These are phyloP conservation scores for Laothoe populi DNA, from an alignment of 2,888 invertebrate genomes.

Conservation along the genomic window DNA sequence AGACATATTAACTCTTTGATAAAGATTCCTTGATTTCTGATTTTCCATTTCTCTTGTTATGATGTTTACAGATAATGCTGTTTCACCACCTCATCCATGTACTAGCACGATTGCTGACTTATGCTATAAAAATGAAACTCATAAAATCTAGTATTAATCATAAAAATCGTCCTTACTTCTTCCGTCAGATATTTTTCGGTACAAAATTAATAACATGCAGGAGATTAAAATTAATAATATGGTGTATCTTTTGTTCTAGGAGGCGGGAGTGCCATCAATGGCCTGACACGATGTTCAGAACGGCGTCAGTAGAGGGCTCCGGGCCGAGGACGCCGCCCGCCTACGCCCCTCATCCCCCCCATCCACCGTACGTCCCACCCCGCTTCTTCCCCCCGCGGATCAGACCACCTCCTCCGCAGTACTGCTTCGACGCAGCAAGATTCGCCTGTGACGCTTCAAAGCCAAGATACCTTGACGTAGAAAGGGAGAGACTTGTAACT, in stretches of 20 bases:
- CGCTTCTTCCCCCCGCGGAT: conserved; percentile 78
- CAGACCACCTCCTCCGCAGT: conserved; percentile 78
- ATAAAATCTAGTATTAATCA: too few relatives aligned
- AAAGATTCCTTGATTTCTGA: too few relatives aligned
- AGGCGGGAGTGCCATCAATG: conserved; percentile 67
- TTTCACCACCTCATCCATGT: too few relatives aligned
- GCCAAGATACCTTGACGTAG: conserved; percentile 78
- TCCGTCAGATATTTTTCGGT: background rate
- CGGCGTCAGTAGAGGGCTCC: conserved; percentile 82
- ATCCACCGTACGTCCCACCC: conserved; percentile 75
- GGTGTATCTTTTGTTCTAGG: conserved; percentile 56
- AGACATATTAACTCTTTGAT: too few relatives aligned
- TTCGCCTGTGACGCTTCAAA: conserved; percentile 82
- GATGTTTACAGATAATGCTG: too few relatives aligned
- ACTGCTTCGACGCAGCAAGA: conserved; percentile 82
- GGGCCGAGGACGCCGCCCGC: conserved; percentile 81
- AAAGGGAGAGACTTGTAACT: conserved; percentile 77
- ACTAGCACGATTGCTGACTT: too few relatives aligned
- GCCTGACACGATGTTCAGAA: conserved; percentile 79
- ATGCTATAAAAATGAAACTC: too few relatives aligned
- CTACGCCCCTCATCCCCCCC: conserved; percentile 78
- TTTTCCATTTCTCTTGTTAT: too few relatives aligned
- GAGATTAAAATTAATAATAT: too few relatives aligned
- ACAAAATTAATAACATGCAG: background rate
- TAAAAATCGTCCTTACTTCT: too few relatives aligned